Evolutionary conservation across 35 echinoderm and acorn worm species (phyloP), one percentile per base, ranked within the genome.

Genomic region (Heliocidaris tuberculata): DNA sequence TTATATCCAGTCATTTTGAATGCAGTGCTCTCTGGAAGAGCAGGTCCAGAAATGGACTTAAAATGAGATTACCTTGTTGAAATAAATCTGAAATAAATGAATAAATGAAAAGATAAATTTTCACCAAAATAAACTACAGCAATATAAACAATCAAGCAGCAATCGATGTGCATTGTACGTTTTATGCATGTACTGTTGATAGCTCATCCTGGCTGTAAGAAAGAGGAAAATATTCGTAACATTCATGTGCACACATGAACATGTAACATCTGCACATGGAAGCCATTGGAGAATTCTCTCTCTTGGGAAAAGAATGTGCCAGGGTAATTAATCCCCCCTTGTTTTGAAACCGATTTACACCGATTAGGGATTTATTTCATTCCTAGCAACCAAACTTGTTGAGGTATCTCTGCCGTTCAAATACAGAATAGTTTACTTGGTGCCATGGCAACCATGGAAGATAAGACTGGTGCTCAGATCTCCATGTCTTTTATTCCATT

Each of bases 301-400:
- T 78, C 65, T 78, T 78, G 65, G 65, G 27, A 78, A 56, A 78
- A 78, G 65, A 78, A 78, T 78, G 65, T 78, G 65, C 65, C 65
- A 27, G 27, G 65, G 65, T 78, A 78, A 78, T 78, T 78, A 78
- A 78, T 78, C 65, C 65, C 65, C 27, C 27, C 65, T 78, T 78
- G 65, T 78, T 78, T 78, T 78, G 65, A 78, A 78, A 78, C 21
- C 65, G 65, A 78, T 78, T 78, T 78, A 78, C 65, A 4, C 21
- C 65, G 21, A 78, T 78, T 78, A 78, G 27, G 65, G 21, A 78
- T 78, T 78, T n/a, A n/a, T 78, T 78, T 78, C 65, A 78, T 78
- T 78, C 65, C 65, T 78, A 78, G 65, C 65, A 78, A 78, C 65
- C 65, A 78, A 78, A 78, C 21, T 21, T 24, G 27, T 27, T 24